These are phyloP conservation scores for Acanthis flammea DNA, from an alignment of 2,797 vertebrate species.

Conservation along the genomic window DNA sequence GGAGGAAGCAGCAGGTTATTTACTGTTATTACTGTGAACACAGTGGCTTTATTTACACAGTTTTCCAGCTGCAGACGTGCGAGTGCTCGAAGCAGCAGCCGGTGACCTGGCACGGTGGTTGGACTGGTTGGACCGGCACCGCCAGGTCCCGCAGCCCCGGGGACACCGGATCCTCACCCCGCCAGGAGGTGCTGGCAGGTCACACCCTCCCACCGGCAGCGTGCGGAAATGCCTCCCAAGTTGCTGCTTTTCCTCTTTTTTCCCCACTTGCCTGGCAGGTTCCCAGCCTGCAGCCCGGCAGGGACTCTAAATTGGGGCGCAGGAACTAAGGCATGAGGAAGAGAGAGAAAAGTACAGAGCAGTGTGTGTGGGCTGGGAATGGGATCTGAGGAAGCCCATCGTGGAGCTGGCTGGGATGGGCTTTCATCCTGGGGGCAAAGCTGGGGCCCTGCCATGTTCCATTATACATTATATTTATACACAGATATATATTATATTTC, in stretches of 20 bases:
- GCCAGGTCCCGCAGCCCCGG: not conserved
- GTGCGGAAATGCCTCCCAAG: accelerated
- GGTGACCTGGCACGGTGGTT: not conserved
- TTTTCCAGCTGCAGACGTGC: not conserved
- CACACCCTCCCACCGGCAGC: not conserved
- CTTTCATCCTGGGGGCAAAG: not conserved
- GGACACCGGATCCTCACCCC: not conserved
- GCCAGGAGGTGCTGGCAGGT: not conserved
- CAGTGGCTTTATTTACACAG: not conserved
- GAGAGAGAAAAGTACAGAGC: not conserved
- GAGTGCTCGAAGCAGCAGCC: not conserved
- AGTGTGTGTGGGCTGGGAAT: not conserved
- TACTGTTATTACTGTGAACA: not conserved
- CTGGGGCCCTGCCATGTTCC: not conserved
- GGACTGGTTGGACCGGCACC: not conserved
- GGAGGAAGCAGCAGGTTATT: not conserved
- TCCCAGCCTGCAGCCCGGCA: not conserved
- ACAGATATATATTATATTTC: not conserved
- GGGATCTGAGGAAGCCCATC: not conserved
- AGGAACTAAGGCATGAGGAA: not conserved
- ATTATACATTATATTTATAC: not conserved
- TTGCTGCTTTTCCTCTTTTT: not conserved
- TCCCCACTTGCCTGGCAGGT: accelerated
- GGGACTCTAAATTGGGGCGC: no score
- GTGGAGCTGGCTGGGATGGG: not conserved